Conservation (phyloP, 2,888 invertebrate genomes). For the Polyommatus icarus region DNA sequence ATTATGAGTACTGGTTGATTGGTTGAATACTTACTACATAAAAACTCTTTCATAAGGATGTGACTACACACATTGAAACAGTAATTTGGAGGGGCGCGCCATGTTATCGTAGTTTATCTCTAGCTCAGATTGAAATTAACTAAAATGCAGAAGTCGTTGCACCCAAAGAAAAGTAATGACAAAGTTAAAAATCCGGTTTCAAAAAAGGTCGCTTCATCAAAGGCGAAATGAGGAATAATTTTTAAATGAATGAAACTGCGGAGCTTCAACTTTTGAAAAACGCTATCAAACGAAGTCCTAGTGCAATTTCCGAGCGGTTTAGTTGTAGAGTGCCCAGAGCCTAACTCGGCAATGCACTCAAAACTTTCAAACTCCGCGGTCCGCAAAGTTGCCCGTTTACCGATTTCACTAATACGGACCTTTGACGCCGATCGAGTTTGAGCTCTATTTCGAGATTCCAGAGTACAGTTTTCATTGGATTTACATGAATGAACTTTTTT, state of each 20-base stretch:
- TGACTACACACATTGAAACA: no score
- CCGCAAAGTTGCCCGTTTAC: constrained; percentile 40
- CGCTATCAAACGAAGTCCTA: constrained; percentile 45
- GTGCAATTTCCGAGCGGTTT: constrained; percentile 47
- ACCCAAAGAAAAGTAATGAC: constrained; percentile 9
- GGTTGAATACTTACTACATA: no score
- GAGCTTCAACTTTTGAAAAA: constrained; percentile 39
- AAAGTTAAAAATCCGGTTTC: constrained; percentile 11
- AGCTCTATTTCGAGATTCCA: constrained; percentile 36
- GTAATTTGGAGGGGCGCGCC: no score
- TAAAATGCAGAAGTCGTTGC: constrained; percentile 1
- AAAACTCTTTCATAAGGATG: no score
- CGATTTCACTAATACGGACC: constrained; percentile 43
- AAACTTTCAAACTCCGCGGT: constrained; percentile 44
- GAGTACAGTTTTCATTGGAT: constrained; percentile 34
- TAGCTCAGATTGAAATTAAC: not conserved
- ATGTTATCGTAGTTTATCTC: no score
- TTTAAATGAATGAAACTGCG: constrained; percentile 34
- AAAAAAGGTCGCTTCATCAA: constrained; percentile 30
- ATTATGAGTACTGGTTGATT: no score
- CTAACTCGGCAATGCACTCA: constrained; percentile 44
- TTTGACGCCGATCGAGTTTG: constrained; percentile 35
- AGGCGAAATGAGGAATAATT: constrained; percentile 33
- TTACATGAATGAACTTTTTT: not conserved
- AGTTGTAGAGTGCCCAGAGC: constrained; percentile 43